phyloP scores from a whole-genome alignment of 2,888 invertebrate genomes.

The Cheilosia vulpina region DNA sequence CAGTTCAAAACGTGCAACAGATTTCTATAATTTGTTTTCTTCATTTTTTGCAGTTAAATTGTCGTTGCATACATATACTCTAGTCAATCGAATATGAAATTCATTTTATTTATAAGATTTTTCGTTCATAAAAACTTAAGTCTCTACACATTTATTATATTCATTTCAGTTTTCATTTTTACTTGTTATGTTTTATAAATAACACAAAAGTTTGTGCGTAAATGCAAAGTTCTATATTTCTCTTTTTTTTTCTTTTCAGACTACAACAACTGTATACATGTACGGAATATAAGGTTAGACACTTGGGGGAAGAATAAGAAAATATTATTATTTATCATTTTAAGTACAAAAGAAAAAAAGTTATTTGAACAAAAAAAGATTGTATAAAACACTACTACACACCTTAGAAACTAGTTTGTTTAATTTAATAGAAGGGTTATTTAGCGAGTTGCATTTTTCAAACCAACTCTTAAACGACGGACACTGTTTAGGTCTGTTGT shows the following conservation, averaged over 20 bases:
- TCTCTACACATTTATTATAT: conserved; percentile 42
- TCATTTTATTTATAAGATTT: conserved; percentile 29
- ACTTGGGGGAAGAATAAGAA: conserved; percentile 62
- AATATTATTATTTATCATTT: conserved; percentile 40
- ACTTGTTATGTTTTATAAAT: conserved; percentile 14
- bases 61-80: conserved; percentile 52
- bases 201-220: conserved; percentile 63
- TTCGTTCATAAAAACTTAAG: conserved; percentile 55
- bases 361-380: conserved; percentile 2
- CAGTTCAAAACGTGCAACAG: conserved; percentile 72
- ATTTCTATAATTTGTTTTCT: conserved; percentile 17
- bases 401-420: conserved; percentile 53
- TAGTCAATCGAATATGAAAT: conserved; percentile 46
- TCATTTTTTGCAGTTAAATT: conserved; percentile 35
- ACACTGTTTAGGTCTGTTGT: conserved; percentile 12
- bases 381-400: conserved; percentile 42
- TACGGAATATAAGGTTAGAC: conserved; percentile 67
- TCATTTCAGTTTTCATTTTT: conserved; percentile 38
- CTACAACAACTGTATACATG: conserved; percentile 67
- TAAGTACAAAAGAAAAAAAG: conserved; percentile 61
- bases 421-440: conserved; percentile 35
- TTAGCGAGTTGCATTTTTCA: conserved; percentile 19
- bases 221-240: conserved; percentile 64
- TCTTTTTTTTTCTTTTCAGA: conserved; percentile 31
- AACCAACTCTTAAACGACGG: conserved; percentile 14